These are phyloP conservation scores for Stegastes partitus DNA, from an alignment of 2,113 vertebrate genomes.

Conservation along the genomic window DNA sequence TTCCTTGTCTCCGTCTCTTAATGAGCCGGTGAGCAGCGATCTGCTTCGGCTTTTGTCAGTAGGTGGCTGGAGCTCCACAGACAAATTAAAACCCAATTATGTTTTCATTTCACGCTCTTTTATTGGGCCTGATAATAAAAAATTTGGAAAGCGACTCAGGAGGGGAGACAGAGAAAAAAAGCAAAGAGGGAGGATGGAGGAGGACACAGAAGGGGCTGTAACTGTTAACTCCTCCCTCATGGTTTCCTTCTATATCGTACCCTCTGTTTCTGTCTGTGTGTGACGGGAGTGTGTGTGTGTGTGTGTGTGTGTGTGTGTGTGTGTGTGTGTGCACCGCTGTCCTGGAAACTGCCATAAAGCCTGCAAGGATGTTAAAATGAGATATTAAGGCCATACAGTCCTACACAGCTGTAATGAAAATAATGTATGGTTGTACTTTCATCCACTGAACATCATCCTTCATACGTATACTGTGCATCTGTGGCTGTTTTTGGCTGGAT, in stretches of 20 bases:
- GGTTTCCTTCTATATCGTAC: conserved; percentile 19
- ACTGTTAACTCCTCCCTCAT: conserved; percentile 48
- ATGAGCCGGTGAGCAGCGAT: conserved; percentile 64
- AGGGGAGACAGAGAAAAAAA: conserved; percentile 23
- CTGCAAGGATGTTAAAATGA: conserved; percentile 49
- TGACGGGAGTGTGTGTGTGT: too few relatives aligned
- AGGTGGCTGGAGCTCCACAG: conserved; percentile 67
- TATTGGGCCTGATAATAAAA: conserved; percentile 72
- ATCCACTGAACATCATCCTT: conserved; percentile 18
- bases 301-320: conserved; percentile 13
- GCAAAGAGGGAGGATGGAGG: conserved; percentile 22
- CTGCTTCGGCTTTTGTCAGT: conserved; percentile 62
- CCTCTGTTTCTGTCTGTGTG: conserved; percentile 1
- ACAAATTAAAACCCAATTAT: conserved; percentile 85
- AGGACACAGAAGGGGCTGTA: conserved; percentile 19
- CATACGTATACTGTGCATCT: conserved; percentile 3
- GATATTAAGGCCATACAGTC: conserved; percentile 44
- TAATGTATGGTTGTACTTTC: conserved; percentile 37
- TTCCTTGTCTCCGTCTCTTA: conserved; percentile 54
- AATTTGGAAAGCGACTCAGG: conserved; percentile 42
- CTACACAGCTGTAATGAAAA: conserved; percentile 25
- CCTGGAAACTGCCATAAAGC: conserved; percentile 26
- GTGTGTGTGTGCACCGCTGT: too few relatives aligned
- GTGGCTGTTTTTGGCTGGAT: background rate
- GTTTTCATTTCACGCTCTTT: conserved; percentile 83